Evolutionary conservation across 2,888 invertebrate species (phyloP).

Genomic region (Agrilus cyanescens): DNA sequence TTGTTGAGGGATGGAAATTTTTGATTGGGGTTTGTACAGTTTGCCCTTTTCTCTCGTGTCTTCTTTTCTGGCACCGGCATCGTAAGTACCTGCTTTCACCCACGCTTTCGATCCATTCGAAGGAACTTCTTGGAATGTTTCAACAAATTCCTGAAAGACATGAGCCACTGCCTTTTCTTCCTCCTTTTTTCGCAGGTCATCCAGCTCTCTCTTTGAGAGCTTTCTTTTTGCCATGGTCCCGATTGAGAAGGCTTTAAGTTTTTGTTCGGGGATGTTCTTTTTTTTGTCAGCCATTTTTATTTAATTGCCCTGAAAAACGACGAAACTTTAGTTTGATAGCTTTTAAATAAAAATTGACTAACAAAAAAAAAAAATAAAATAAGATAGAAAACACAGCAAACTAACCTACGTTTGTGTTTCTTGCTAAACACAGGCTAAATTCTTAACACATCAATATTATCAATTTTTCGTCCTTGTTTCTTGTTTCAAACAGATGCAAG

Average conservation of each 20-base stretch:
- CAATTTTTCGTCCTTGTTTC: too few species aligned
- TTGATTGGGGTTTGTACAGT: slow-evolving; percentile 82
- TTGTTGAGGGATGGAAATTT: slow-evolving; percentile 42
- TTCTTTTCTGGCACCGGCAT: slow-evolving; percentile 86
- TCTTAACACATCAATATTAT: too few species aligned
- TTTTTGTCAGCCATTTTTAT: slow-evolving; percentile 1
- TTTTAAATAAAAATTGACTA: too few species aligned
- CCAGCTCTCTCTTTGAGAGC: slow-evolving; percentile 71
- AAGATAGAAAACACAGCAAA: too few species aligned
- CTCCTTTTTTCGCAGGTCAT: slow-evolving; percentile 77
- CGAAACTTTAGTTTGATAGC: too few species aligned
- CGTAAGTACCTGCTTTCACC: slow-evolving; percentile 96
- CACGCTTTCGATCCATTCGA: slow-evolving; percentile 76
- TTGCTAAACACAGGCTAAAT: too few species aligned
- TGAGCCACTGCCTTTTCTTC: slow-evolving; percentile 86
- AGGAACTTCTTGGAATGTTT: slow-evolving; percentile 86
- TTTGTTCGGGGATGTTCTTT: slow-evolving; percentile 47
- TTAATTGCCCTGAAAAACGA: neutral
- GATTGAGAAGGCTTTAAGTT: slow-evolving; percentile 63
- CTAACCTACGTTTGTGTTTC: too few species aligned
- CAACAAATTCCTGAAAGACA: slow-evolving; percentile 94
- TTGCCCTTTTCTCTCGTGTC: slow-evolving; percentile 82
- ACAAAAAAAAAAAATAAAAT: too few species aligned
- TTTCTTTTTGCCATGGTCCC: slow-evolving; percentile 62
- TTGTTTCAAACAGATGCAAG: too few species aligned